phyloP scores from a whole-genome alignment of 2,797 vertebrate species.

The Tenualosa ilisha region DNA sequence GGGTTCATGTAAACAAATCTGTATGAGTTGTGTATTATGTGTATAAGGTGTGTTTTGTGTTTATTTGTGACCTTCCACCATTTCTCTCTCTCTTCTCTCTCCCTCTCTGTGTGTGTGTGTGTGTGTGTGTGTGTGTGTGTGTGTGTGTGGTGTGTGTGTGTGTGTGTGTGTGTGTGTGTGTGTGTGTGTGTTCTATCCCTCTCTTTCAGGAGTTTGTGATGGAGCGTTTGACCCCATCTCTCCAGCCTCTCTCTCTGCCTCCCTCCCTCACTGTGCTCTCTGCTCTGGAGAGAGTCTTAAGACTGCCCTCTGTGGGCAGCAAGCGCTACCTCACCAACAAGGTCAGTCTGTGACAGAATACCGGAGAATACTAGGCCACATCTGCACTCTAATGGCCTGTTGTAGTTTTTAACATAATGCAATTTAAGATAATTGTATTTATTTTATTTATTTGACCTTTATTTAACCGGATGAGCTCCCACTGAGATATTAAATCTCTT shows the following conservation, averaged over 20 bases:
- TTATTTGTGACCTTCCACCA: neutral
- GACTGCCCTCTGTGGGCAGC: constrained; percentile 86
- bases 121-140: too few species aligned
- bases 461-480: too few species aligned
- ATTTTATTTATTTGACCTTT: too few species aligned
- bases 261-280: constrained; percentile 67
- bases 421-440: too few species aligned
- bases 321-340: constrained; percentile 95
- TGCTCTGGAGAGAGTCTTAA: constrained; percentile 83
- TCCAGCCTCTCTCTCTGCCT: constrained; percentile 75
- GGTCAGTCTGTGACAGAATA: constrained; percentile 65
- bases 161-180: too few species aligned
- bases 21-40: neutral
- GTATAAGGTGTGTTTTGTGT: neutral
- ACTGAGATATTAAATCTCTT: too few species aligned
- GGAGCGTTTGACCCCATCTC: constrained; percentile 56
- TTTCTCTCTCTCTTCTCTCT: neutral
- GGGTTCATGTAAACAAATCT: neutral
- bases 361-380: neutral
- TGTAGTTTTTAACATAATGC: too few species aligned
- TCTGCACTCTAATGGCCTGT: neutral
- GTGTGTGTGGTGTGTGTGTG: neutral
- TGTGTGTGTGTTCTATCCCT: neutral
- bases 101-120: neutral
- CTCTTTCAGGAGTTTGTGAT: constrained; percentile 78